A percentile compares a stretch with the other conserved stretches of the same genome.
phyloP scores from a whole-genome alignment of 2,113 vertebrate species.

The Platycercus adscitus region DNA sequence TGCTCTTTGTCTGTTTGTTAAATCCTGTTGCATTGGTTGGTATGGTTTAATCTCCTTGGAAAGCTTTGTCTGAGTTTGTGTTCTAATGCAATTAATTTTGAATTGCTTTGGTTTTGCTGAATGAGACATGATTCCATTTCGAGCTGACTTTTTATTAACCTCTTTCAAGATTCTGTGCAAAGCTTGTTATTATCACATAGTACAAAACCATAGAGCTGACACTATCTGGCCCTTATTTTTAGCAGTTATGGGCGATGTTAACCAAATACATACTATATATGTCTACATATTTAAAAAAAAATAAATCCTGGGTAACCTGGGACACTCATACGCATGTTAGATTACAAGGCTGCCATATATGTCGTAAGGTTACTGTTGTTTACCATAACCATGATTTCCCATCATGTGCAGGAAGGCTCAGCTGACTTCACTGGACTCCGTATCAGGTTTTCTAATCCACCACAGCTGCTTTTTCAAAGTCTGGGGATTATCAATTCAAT shows the following conservation, averaged over 20 bases:
- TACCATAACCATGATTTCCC: conserved; percentile 12
- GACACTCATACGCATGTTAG: background rate
- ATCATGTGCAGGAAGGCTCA: conserved; percentile 19
- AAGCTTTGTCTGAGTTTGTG: conserved; percentile 21
- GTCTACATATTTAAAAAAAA: background rate
- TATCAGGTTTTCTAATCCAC: conserved; percentile 61
- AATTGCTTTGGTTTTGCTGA: conserved; percentile 41
- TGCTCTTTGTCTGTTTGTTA: conserved; percentile 25
- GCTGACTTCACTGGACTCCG: conserved; percentile 47
- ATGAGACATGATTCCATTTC: conserved; percentile 22
- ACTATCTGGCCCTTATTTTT: background rate
- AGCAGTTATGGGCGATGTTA: background rate
- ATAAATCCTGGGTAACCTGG: background rate
- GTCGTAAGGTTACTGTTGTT: background rate
- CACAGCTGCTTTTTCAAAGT: conserved; percentile 64
- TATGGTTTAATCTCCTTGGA: conserved; percentile 31
- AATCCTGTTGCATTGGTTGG: conserved; percentile 18
- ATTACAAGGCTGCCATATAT: background rate
- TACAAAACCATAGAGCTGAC: background rate
- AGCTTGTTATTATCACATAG: background rate
- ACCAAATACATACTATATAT: background rate
- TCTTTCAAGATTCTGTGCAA: conserved; percentile 17
- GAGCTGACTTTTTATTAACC: conserved; percentile 17
- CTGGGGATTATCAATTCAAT: conserved; percentile 58
- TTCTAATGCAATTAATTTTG: conserved; percentile 33